phyloP scores from a whole-genome alignment of 2,113 vertebrate species.

The Myotis davidii region DNA sequence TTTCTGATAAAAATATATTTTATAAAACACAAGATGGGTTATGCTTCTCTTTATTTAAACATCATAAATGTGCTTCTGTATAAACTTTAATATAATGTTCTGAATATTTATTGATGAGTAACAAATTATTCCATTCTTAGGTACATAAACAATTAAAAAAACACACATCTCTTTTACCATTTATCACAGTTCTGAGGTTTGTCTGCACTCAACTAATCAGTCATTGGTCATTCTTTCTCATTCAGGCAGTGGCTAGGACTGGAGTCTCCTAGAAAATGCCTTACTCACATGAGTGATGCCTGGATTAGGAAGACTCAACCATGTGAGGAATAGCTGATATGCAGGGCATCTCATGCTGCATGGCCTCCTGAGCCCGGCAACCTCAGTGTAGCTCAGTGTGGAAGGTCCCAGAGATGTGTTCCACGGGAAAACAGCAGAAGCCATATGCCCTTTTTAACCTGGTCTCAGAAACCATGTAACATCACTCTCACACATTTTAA shows the following conservation, averaged over 20 bases:
- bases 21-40: neutral
- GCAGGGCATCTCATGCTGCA: neutral
- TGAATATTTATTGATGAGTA: neutral
- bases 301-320: neutral
- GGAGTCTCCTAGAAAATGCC: neutral
- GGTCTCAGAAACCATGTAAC: neutral
- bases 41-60: neutral
- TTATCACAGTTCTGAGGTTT: neutral
- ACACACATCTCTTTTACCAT: neutral
- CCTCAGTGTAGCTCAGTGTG: neutral
- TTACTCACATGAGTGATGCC: neutral
- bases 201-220: neutral
- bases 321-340: neutral
- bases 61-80: neutral
- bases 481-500: neutral
- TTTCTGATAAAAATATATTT: neutral
- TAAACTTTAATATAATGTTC: neutral
- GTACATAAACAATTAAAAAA: neutral
- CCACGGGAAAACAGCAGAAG: neutral
- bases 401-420: too few relatives aligned
- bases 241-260: neutral
- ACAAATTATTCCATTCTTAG: neutral
- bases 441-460: neutral
- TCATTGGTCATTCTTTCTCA: neutral
- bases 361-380: neutral